Percentiles rank a stretch among this genome's conserved stretches.
Conservation (phyloP, 2,888 invertebrate species). For the Augiades crinisus region DNA sequence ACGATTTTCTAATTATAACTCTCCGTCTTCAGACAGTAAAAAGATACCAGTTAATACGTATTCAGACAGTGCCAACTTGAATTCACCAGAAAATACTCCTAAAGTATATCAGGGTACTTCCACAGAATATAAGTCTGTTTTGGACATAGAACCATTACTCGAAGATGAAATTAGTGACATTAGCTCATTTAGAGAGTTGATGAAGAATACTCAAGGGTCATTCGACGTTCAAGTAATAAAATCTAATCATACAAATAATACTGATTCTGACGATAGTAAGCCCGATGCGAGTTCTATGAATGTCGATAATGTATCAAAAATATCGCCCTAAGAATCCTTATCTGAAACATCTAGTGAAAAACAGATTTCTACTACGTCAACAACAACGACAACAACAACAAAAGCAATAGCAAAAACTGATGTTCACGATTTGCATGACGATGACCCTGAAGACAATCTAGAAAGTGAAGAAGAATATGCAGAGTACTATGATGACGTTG, state of each 20-base stretch:
- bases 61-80: conserved; percentile 43
- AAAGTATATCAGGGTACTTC: conserved; percentile 54
- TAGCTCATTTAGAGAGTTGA: conserved; percentile 69
- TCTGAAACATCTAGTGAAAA: conserved; percentile 29
- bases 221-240: conserved; percentile 80
- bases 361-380: conserved; percentile 29
- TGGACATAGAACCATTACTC: conserved; percentile 80
- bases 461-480: conserved; percentile 62
- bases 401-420: conserved; percentile 40
- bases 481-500: conserved; percentile 67
- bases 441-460: conserved; percentile 47
- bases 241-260: conserved; percentile 51
- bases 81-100: conserved; percentile 43
- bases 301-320: conserved; percentile 58
- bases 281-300: conserved; percentile 71
- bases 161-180: conserved; percentile 81
- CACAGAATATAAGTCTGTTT: conserved; percentile 72
- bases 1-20: conserved; percentile 52
- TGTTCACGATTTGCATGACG: conserved; percentile 40
- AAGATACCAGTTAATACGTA: conserved; percentile 44
- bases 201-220: conserved; percentile 70
- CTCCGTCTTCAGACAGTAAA: conserved; percentile 40
- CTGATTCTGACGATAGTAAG: conserved; percentile 57
- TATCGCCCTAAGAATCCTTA: conserved; percentile 22
- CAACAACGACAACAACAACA: conserved; percentile 40